Evolutionary conservation across 2,797 vertebrate genomes (phyloP), one percentile per base, ranked within the genome.

Genomic region (Clarias laeviceps): DNA sequence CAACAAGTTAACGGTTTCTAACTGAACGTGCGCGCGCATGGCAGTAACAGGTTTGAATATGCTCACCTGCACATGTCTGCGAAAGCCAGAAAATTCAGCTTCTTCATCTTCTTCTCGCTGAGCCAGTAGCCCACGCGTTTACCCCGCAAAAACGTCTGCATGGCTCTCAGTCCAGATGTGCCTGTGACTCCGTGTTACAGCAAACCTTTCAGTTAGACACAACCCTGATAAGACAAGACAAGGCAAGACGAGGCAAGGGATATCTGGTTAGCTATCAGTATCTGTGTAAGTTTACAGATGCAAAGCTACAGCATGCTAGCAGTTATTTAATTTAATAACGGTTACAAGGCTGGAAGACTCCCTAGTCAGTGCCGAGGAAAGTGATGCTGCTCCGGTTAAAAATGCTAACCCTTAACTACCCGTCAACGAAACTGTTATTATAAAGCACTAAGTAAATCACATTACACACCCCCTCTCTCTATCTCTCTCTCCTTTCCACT

Each of bases 101-200:
- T 99, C 94, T 98, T 98, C 94, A 97, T 97, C 92, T 99, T 99
- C 95, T 99, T 99, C 91, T 99, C 98, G 88, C 97, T 99, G 94
- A 99, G 96, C 98, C 98, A 99, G 94, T 98, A 99, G 87, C 97
- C 98, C 86, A 99, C 97, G 90, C 97, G 93, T 91, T 97, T 97
- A 91, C 98, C 97, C 92, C 97, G 97, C 89, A 99, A 93, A 90
- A 99, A 99, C 83, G 98, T 99, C 97, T 99, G 97, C 97, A 99
- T 99, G 90, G 92, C 94, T 90, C 88, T 80, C 87, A 87, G 82
- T 86, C 86, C 88, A 81, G 91, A 89, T 57, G 90, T 64, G 90
- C 89, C 90, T 86, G 80, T 80, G 86, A 69, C 82, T 92, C 88
- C 24, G 4, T 14, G 76, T 37, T 15, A 90, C 87, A 91, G 89